Percentiles rank a stretch among this genome's conserved stretches.
These are phyloP conservation scores for Lasaia peninsularis DNA, from an alignment of 1,140 invertebrate genomes.

Conservation along the genomic window DNA sequence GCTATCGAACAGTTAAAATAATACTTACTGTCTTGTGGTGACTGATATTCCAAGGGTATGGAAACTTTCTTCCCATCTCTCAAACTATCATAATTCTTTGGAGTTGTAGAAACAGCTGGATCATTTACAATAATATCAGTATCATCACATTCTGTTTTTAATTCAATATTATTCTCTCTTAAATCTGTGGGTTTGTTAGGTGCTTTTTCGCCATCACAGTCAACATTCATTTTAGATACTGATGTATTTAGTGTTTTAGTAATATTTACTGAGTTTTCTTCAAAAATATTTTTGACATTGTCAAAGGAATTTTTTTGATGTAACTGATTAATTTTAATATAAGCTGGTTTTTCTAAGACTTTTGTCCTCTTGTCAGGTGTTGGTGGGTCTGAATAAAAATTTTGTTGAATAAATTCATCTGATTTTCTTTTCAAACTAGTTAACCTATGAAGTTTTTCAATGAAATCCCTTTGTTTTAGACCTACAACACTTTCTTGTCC, in stretches of 20 bases:
- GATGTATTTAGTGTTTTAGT: constrained; percentile 49
- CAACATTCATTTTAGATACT: constrained; percentile 36
- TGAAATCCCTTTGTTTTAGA: constrained; percentile 61
- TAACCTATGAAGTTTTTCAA: constrained; percentile 66
- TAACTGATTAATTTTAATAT: constrained; percentile 52
- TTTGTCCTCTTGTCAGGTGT: constrained; percentile 66
- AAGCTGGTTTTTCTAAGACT: constrained; percentile 55
- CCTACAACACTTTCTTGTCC: constrained; percentile 47
- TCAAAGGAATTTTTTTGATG: constrained; percentile 50
- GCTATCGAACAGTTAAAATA: constrained; percentile 19
- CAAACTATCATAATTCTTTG: constrained; percentile 52
- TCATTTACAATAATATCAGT: constrained; percentile 66
- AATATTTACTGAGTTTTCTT: constrained; percentile 58
- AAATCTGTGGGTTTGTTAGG: constrained; percentile 41
- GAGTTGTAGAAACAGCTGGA: constrained; percentile 60
- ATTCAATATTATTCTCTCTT: constrained; percentile 44
- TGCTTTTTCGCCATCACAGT: constrained; percentile 46
- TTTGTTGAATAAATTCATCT: constrained; percentile 67
- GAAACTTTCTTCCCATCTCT: constrained; percentile 54
- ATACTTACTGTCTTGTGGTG: constrained; percentile 71
- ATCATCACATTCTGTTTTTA: constrained; percentile 71
- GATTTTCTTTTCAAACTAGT: constrained; percentile 72
- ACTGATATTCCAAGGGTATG: constrained; percentile 52
- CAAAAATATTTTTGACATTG: constrained; percentile 59
- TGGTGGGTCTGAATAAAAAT: constrained; percentile 51